A percentile compares a stretch with the other conserved stretches of the same genome.
These are phyloP conservation scores for Creontiades dilutus DNA, from an alignment of 2,888 invertebrate species.

Conservation along the genomic window DNA sequence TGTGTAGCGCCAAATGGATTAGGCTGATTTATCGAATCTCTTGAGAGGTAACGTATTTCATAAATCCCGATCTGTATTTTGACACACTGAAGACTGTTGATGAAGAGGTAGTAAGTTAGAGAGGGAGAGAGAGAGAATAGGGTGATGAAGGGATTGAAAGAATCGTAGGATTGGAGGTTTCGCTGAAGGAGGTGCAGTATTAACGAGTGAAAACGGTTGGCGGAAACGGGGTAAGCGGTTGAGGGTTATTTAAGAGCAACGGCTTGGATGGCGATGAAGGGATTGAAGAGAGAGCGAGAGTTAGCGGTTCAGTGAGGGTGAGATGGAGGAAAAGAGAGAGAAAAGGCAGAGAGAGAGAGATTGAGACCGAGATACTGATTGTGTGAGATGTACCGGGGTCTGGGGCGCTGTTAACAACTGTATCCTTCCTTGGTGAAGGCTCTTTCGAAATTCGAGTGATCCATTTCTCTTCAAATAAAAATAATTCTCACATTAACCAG, in stretches of 20 bases:
- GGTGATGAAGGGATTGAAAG: not conserved
- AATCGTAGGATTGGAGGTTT: not conserved
- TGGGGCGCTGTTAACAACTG: constrained; percentile 30
- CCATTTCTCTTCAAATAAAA: constrained; percentile 12
- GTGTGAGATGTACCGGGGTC: constrained; percentile 4
- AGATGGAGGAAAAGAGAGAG: not conserved
- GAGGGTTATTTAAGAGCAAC: constrained; percentile 29
- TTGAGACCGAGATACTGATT: constrained; percentile 9
- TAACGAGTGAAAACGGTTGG: constrained; percentile 42
- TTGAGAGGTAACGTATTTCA: no score
- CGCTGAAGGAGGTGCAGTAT: constrained; percentile 1
- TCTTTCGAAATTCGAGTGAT: constrained; percentile 5
- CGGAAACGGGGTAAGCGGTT: constrained; percentile 22
- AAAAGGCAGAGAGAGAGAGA: not conserved
- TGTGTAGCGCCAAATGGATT: not conserved
- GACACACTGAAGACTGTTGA: not conserved
- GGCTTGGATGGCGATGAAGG: constrained; percentile 23
- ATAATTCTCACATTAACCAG: constrained; percentile 28
- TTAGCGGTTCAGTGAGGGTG: no score
- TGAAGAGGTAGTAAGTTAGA: not conserved
- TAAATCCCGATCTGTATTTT: not conserved
- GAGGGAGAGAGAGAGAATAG: not conserved
- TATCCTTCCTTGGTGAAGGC: not conserved
- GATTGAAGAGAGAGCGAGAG: not conserved
- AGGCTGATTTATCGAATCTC: not conserved